Evolutionary conservation across 2,888 invertebrate genomes (phyloP), one percentile per base, ranked within the genome.

Genomic region (Dryocosmus kuriphilus): DNA sequence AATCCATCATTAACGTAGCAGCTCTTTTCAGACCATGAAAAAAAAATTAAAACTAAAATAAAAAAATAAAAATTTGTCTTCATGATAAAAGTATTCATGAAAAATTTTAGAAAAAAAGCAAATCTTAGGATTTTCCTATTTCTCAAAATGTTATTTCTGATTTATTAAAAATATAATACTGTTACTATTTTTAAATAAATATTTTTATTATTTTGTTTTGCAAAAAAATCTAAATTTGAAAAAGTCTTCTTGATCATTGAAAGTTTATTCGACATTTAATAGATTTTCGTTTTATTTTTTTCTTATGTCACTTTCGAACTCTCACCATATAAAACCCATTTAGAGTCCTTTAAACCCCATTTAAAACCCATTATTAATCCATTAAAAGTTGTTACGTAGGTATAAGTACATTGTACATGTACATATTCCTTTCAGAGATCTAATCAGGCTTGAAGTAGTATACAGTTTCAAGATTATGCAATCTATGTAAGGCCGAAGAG

Each of bases 381-480:
- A 41, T 41, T 41, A 0, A 35, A 63, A 63, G 5, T 35, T 5
- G 22, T 22, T 22, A 11, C n/a, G 3, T n/a, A 62, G 32, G 8
- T 9, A 30, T 27, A 35, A n/a, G n/a, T n/a, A n/a, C n/a, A n/a
- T n/a, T n/a, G n/a, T n/a, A n/a, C n/a, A n/a, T n/a, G n/a, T 38
- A 38, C 11, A 30, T 61, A 62, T 62, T 60, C 16, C 60, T 27
- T 60, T 24, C 1, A 35, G 35, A 35, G 35, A 35, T 63, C 63
- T n/a, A 63, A 63, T 63, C 35, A 22, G 22, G 22, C 32, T 63
- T 38, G 63, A 60, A 27, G 16, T 60, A 60, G n/a, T 51, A 6
- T n/a, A n/a, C 30, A 71, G 24, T n/a, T n/a, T n/a, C n/a, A n/a
- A 65, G 41, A 71, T 71, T 71, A 71, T 71, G 51, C 51, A 71